Percentiles rank a stretch among this genome's conserved stretches.
Conservation (phyloP, 2,888 invertebrate genomes). For the Elmis aenea region DNA sequence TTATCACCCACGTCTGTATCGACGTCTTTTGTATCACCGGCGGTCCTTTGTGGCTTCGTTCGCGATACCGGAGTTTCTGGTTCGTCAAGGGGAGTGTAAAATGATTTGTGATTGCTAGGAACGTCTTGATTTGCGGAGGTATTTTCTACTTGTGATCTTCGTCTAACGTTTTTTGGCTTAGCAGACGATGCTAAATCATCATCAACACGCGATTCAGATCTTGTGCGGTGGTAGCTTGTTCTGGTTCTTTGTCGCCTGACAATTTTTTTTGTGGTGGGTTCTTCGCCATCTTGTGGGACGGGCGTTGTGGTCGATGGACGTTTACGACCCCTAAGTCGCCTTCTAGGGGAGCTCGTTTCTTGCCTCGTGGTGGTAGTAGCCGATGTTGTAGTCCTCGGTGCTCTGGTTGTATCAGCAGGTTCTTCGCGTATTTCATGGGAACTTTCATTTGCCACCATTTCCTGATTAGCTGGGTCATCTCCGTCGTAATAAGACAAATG, state of each 20-base stretch:
- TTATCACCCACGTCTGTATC: too few relatives aligned
- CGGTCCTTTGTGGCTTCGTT: not conserved
- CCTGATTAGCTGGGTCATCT: constrained; percentile 3
- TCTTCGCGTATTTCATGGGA: too few relatives aligned
- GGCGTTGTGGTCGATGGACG: constrained; percentile 1
- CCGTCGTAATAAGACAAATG: not conserved
- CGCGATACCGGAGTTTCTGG: constrained; percentile 4
- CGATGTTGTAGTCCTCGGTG: constrained; percentile 18
- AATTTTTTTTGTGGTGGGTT: not conserved
- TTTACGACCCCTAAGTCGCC: constrained; percentile 7
- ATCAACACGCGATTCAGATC: too few relatives aligned
- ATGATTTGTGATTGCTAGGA: constrained; percentile 24
- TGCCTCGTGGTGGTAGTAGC: constrained; percentile 9
- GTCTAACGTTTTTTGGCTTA: constrained; percentile 7
- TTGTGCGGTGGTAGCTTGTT: too few relatives aligned
- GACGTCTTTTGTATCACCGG: not conserved
- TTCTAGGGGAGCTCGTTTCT: constrained; percentile 17
- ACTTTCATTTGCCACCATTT: too few relatives aligned
- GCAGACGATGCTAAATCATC: too few relatives aligned
- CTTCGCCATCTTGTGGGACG: constrained; percentile 6
- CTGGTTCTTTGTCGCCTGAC: not conserved
- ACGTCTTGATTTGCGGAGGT: too few relatives aligned
- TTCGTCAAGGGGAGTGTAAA: constrained; percentile 22
- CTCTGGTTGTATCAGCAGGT: too few relatives aligned
- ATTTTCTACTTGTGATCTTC: constrained; percentile 12